Conservation (phyloP, 2,797 vertebrate genomes). For the Glyptemys insculpta region DNA sequence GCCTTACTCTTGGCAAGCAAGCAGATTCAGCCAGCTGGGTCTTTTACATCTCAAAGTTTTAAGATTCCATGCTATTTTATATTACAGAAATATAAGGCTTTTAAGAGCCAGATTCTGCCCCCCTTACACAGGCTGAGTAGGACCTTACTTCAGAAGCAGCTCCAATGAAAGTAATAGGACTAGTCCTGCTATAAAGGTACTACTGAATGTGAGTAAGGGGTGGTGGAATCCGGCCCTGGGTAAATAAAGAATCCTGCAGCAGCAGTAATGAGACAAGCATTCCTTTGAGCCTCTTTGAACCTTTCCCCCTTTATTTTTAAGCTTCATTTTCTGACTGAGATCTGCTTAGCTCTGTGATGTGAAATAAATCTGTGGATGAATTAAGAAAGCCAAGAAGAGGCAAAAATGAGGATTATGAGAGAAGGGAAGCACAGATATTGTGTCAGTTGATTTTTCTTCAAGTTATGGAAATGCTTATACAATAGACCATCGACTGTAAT, state of each 20-base stretch:
- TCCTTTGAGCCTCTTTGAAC: not conserved
- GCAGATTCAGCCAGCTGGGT: not conserved
- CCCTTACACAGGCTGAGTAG: not conserved
- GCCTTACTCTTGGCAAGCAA: not conserved
- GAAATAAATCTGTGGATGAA: slow-evolving; percentile 23
- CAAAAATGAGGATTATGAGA: slow-evolving; percentile 52
- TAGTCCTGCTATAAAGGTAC: not conserved
- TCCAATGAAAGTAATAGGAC: not conserved
- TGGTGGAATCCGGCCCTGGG: not conserved
- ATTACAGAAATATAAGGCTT: not conserved
- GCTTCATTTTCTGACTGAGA: not conserved
- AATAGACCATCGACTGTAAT: slow-evolving; percentile 72
- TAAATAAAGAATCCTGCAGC: not conserved
- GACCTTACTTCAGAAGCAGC: not conserved
- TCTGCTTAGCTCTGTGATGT: slow-evolving; percentile 19
- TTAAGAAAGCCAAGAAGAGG: slow-evolving; percentile 14
- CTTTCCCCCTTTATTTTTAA: not conserved
- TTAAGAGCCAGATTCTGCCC: not conserved
- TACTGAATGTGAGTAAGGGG: not conserved
- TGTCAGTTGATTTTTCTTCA: slow-evolving; percentile 76
- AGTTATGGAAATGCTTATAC: slow-evolving; percentile 75
- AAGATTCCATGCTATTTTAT: not conserved
- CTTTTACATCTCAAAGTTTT: not conserved
- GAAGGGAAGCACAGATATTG: slow-evolving; percentile 73
- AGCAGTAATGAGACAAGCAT: not conserved